phyloP scores from a whole-genome alignment of 30 jellyfish, hydroid and myxozoan genomes.

The Hydractinia echinata region DNA sequence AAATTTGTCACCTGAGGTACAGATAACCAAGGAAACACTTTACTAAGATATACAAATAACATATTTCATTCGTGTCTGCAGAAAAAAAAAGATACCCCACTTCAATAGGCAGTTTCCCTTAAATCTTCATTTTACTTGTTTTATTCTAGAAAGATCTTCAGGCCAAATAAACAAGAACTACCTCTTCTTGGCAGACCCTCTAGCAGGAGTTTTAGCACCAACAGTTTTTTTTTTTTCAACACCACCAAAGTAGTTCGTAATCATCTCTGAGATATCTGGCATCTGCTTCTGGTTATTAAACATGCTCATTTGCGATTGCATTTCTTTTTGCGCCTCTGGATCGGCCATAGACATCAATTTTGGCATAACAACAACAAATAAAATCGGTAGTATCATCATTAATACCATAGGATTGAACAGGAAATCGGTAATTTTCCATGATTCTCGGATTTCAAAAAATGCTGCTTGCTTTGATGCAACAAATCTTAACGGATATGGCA shows the following conservation, averaged over 20 bases:
- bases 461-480: constrained; percentile 74
- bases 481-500: constrained; percentile 75
- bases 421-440: constrained; percentile 80
- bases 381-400: constrained; percentile 81
- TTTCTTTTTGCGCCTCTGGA: constrained; percentile 94
- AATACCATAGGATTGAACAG: constrained; percentile 91
- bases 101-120: too few relatives aligned
- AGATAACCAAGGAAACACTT: too few relatives aligned
- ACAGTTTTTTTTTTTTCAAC: constrained; percentile 16
- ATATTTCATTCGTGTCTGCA: too few relatives aligned
- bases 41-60: too few relatives aligned
- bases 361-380: constrained; percentile 80
- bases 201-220: background rate
- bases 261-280: constrained; percentile 79
- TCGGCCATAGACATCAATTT: constrained; percentile 87
- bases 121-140: too few relatives aligned
- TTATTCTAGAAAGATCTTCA: too few relatives aligned
- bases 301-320: constrained; percentile 77
- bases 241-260: constrained; percentile 66
- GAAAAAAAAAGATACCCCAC: too few relatives aligned
- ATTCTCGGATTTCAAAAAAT: constrained; percentile 77
- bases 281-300: constrained; percentile 61
- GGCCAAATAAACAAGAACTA: background rate
- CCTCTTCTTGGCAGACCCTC: constrained; percentile 20
- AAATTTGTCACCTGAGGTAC: too few relatives aligned